A percentile compares a stretch with the other conserved stretches of the same genome.
phyloP scores from a whole-genome alignment of 2,113 vertebrate species.

The Microcebus griseorufus region DNA sequence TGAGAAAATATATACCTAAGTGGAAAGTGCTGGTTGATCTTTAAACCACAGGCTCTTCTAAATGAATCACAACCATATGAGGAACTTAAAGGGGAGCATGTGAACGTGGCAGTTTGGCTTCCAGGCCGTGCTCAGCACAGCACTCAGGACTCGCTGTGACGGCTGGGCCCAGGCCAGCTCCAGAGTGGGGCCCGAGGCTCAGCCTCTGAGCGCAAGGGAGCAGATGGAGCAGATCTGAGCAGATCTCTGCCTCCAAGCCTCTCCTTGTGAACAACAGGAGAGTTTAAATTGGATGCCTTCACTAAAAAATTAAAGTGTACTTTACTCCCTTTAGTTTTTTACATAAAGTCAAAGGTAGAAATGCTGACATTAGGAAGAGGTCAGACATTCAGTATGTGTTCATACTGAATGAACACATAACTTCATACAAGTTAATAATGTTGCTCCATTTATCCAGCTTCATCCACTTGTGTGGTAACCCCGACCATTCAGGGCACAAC shows the following conservation, averaged over 20 bases:
- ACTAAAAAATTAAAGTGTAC: background rate
- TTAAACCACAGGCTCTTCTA: slow-evolving; percentile 68
- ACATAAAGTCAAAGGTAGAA: background rate
- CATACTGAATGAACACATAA: background rate
- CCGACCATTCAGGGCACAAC: background rate
- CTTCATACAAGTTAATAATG: background rate
- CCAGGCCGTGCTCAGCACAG: slow-evolving; percentile 1
- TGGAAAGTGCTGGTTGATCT: slow-evolving; percentile 62
- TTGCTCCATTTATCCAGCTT: background rate
- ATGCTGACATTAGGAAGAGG: background rate
- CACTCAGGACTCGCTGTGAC: background rate
- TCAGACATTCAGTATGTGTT: background rate
- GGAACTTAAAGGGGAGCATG: slow-evolving; percentile 18
- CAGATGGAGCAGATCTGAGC: background rate
- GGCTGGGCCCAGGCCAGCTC: background rate
- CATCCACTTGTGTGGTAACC: background rate
- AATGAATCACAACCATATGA: slow-evolving; percentile 69
- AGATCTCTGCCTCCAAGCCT: background rate
- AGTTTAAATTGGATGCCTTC: background rate
- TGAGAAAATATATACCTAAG: slow-evolving; percentile 61
- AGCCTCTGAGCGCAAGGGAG: background rate
- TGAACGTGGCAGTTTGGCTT: background rate
- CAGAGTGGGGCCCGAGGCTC: background rate
- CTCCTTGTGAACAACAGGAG: background rate
- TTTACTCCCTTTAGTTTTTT: background rate